These are phyloP conservation scores for Drosophila kanekoi DNA, from an alignment of 2,888 invertebrate species.

Conservation along the genomic window DNA sequence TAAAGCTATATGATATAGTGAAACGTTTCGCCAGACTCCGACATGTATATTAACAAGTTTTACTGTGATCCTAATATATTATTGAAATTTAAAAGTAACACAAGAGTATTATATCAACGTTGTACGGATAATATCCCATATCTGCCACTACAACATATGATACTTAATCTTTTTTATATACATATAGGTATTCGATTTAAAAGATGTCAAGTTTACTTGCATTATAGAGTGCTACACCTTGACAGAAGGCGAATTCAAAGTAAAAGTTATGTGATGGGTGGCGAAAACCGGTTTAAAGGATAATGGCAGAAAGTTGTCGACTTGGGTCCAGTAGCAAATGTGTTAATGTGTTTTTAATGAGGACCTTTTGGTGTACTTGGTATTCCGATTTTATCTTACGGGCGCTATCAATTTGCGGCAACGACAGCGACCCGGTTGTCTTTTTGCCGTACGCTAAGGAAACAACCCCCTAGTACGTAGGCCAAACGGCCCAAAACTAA, in stretches of 20 bases:
- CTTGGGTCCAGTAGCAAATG: constrained; percentile 7
- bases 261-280: background rate
- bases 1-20: too few relatives aligned
- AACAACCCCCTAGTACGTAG: constrained; percentile 31
- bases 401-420: constrained; percentile 39
- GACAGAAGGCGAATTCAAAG: background rate
- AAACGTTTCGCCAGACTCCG: too few relatives aligned
- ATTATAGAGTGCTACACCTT: background rate
- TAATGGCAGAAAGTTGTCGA: background rate
- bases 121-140: too few relatives aligned
- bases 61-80: too few relatives aligned
- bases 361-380: constrained; percentile 43
- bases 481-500: constrained; percentile 2
- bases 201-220: background rate
- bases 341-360: constrained; percentile 62
- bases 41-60: too few relatives aligned
- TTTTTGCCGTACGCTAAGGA: constrained; percentile 10
- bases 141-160: too few relatives aligned
- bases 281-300: background rate
- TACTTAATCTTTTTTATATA: too few relatives aligned
- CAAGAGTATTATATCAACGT: too few relatives aligned
- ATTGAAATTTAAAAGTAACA: too few relatives aligned
- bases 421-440: constrained; percentile 29
- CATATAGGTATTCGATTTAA: background rate
- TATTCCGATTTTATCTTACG: constrained; percentile 36